Conservation (phyloP, 2,113 vertebrate species). For the Myotis davidii region DNA sequence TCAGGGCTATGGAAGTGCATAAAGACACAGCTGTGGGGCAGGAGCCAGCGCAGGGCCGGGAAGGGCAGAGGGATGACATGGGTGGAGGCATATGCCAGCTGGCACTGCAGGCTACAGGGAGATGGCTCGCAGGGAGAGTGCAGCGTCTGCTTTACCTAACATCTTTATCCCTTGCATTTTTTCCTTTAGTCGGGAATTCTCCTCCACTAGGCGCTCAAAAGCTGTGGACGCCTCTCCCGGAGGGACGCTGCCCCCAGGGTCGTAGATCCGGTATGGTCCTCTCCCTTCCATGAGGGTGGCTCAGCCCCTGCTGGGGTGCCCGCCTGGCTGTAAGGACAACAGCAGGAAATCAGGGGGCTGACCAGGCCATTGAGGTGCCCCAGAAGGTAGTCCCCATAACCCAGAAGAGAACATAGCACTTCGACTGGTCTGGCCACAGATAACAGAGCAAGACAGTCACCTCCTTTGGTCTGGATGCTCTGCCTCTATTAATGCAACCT, state of each 20-base stretch:
- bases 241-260: conserved; percentile 92
- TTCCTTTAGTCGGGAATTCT: conserved; percentile 93
- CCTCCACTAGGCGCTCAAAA: conserved; percentile 93
- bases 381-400: not conserved
- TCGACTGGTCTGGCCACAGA: not conserved
- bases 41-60: not conserved
- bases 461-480: not conserved
- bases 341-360: conserved; percentile 68
- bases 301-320: conserved; percentile 74
- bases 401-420: not conserved
- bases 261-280: conserved; percentile 97
- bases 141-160: conserved; percentile 88
- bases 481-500: not conserved
- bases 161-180: conserved; percentile 97
- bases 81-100: not conserved
- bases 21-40: not conserved
- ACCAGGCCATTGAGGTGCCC: not conserved
- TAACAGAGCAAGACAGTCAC: not conserved
- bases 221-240: conserved; percentile 87
- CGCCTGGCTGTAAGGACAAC: conserved; percentile 80
- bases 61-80: not conserved
- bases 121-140: not conserved
- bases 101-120: not conserved
- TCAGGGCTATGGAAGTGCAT: not conserved
- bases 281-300: conserved; percentile 92